These are phyloP conservation scores for Sebastes aleutianus DNA, from an alignment of 2,797 vertebrate genomes.

Conservation along the genomic window DNA sequence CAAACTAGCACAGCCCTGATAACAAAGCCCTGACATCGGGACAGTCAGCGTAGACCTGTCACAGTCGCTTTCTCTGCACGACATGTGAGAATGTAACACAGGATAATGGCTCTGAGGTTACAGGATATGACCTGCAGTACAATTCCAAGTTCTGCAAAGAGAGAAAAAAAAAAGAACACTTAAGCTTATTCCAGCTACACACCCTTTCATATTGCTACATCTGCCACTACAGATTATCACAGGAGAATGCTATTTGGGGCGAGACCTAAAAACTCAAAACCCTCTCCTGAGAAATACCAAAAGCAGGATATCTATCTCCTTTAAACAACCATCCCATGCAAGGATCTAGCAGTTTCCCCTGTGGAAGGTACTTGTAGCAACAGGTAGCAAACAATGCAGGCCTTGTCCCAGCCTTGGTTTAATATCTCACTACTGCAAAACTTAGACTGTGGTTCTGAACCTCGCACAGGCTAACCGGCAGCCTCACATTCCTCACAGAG, in stretches of 20 bases:
- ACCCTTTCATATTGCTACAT: slow-evolving; percentile 46
- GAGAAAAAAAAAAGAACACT: not conserved
- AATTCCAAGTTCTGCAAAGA: slow-evolving; percentile 19
- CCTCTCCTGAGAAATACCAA: not conserved
- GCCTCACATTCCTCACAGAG: slow-evolving; percentile 63
- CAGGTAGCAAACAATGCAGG: slow-evolving; percentile 31
- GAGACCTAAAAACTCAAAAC: slow-evolving; percentile 14
- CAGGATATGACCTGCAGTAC: not conserved
- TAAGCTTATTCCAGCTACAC: slow-evolving; percentile 41
- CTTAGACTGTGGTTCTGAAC: slow-evolving; percentile 15
- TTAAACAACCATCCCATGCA: not conserved
- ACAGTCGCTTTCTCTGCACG: not conserved
- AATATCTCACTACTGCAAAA: slow-evolving; percentile 35
- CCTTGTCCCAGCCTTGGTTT: slow-evolving; percentile 40
- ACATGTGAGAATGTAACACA: not conserved
- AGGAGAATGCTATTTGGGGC: slow-evolving; percentile 46
- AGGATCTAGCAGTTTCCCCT: not conserved
- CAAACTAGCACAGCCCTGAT: slow-evolving; percentile 44
- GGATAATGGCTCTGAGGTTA: not conserved
- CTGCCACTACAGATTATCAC: slow-evolving; percentile 40
- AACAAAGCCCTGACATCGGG: slow-evolving; percentile 27
- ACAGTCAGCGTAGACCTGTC: not conserved
- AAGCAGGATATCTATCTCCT: not conserved
- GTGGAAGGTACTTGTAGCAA: not conserved
- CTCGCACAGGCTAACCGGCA: slow-evolving; percentile 34